Evolutionary conservation across 2,113 vertebrate species (phyloP).

Genomic region (Podiceps cristatus): DNA sequence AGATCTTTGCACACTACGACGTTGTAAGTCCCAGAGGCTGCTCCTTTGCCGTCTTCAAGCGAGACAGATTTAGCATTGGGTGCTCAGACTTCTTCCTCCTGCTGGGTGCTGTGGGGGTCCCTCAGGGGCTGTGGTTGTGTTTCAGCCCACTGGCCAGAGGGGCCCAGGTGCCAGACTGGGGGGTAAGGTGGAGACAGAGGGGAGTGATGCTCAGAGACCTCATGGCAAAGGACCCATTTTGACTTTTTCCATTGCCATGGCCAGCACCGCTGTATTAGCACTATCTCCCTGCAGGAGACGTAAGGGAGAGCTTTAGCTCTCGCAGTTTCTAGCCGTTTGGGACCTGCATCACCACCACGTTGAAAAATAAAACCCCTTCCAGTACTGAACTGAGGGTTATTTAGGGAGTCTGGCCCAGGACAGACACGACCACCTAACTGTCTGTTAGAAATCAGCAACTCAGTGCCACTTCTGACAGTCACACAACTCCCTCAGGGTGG

Average conservation of each 20-base stretch:
- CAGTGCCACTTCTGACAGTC: background rate
- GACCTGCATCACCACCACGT: background rate
- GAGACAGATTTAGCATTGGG: background rate
- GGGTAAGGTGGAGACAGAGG: background rate
- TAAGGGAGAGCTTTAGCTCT: background rate
- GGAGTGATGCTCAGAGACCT: background rate
- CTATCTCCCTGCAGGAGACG: background rate
- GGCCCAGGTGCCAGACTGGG: rapidly evolving
- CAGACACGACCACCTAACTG: background rate
- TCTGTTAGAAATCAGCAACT: background rate
- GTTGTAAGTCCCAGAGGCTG: constrained; percentile 84
- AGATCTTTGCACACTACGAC: constrained; percentile 94
- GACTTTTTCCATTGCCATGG: rapidly evolving
- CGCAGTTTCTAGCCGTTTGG: background rate
- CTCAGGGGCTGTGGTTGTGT: background rate
- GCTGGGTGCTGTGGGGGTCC: background rate
- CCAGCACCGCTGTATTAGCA: background rate
- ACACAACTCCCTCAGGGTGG: background rate
- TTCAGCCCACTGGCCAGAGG: background rate
- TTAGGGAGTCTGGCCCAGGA: background rate
- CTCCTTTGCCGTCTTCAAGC: background rate
- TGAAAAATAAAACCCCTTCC: background rate
- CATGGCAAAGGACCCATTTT: background rate
- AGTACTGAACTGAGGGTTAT: background rate
- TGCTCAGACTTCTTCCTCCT: background rate